Evolutionary conservation across 92 coral and sea anemone species (phyloP), one percentile per base, ranked within the genome.

Genomic region (Paramuricea clavata): DNA sequence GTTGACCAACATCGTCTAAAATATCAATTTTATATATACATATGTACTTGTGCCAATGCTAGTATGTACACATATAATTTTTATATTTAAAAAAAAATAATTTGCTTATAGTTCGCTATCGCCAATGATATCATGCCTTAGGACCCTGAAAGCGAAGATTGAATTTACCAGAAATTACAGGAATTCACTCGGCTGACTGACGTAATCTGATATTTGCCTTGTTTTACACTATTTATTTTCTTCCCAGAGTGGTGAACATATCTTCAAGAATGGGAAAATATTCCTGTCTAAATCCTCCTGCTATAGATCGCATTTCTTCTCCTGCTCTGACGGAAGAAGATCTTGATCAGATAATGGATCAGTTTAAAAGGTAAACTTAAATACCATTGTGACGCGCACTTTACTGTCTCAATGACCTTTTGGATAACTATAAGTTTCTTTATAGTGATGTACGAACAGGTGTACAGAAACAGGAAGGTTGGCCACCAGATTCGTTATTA

Each of bases 211-310:
- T 39, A 4, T 39, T 39, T 4, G 10, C 10, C 44, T 10, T 39
- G 44, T 64, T 27, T 2, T 4, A 12, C 9, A 19, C 21, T 2
- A 64, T 64, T 64, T 19, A 1, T 44, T 22, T 43, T 44, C 35
- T 76, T 76, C 21, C 12, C 15, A 76, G 82, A 42, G 82, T 76
- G 41, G 82, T 76, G 15, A 76, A 76, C n/a, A 54, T 76, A 76
- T 42, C 82, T 49, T 76, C 82, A 13, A 49, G 82, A 76, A 76
- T 76, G 82, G 82, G 82, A 1, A 76, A 76, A 76, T 52, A 42
- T 76, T 76, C 82, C 82, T 76, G 67, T 76, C 82, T 76, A 21
- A 34, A 61, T 11, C 82, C 82, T 49, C 43, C 67, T 25, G 39
- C 35, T 54, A 1, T 76, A 30, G 65, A 76, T 19, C 82, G 82